A percentile compares a stretch with the other conserved stretches of the same genome.
Evolutionary conservation across 2,113 vertebrate genomes (phyloP).

Genomic region (Actinemys pallida): DNA sequence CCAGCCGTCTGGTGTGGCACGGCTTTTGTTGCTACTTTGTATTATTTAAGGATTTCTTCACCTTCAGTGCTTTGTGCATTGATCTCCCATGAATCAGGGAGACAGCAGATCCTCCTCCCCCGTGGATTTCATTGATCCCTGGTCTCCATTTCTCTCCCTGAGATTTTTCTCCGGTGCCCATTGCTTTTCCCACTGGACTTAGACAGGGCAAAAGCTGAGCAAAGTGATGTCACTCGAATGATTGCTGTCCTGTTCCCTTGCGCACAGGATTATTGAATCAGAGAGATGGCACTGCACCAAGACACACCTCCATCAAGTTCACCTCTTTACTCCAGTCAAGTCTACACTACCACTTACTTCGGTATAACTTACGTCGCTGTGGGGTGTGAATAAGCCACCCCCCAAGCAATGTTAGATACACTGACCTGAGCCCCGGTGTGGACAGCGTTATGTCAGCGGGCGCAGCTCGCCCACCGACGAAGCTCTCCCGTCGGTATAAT

Average conservation of each 20-base stretch:
- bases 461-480: rapidly evolving
- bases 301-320: neutral
- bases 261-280: neutral
- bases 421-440: neutral
- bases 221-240: neutral
- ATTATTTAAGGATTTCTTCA: neutral
- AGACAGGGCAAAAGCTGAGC: neutral
- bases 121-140: too few species aligned
- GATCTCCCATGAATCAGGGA: neutral
- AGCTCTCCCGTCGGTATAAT: neutral
- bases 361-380: neutral
- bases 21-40: neutral
- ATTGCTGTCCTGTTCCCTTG: neutral
- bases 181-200: neutral
- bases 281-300: rapidly evolving
- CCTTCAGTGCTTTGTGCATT: neutral
- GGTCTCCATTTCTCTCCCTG: neutral
- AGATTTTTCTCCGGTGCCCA: neutral
- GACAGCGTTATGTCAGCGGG: too few species aligned
- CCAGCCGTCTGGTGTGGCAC: neutral
- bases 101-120: rapidly evolving
- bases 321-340: neutral
- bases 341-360: neutral
- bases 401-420: neutral
- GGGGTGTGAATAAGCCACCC: neutral